Percentiles rank a stretch among this genome's conserved stretches.
phyloP scores from a whole-genome alignment of 2,113 vertebrate genomes.

The Pleuronectes platessa region DNA sequence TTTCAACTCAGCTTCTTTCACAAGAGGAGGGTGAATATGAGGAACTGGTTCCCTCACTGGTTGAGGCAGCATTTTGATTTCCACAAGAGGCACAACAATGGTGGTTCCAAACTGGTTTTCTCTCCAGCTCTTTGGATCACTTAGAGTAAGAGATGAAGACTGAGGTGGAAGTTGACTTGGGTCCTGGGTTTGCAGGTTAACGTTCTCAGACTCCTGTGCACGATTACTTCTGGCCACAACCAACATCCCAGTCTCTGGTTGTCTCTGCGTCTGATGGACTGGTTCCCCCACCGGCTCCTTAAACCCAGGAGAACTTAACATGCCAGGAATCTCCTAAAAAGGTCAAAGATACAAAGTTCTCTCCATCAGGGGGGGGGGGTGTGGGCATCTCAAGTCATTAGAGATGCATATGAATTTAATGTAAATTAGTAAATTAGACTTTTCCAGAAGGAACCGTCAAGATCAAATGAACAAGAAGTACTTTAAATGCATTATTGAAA shows the following conservation, averaged over 20 bases:
- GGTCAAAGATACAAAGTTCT: conserved; percentile 1
- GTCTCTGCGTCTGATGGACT: conserved; percentile 14
- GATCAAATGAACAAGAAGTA: no score
- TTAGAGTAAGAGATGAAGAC: neutral
- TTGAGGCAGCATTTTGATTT: conserved; percentile 20
- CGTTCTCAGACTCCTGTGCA: conserved; percentile 30
- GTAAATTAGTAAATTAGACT: no score
- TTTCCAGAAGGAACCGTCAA: no score
- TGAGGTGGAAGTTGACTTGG: conserved; percentile 2
- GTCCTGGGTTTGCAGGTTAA: conserved; percentile 20
- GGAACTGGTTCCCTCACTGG: neutral
- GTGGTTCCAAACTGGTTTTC: neutral
- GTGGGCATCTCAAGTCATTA: no score
- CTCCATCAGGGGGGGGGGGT: no score
- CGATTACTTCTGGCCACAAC: conserved; percentile 59
- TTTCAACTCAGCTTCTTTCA: no score
- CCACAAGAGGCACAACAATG: neutral
- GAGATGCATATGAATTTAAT: no score
- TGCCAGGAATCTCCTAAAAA: conserved; percentile 48
- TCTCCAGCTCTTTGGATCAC: neutral
- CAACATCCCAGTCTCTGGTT: conserved; percentile 25
- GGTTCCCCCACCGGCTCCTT: neutral
- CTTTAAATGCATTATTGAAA: no score
- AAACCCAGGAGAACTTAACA: conserved; percentile 32
- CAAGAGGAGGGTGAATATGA: neutral